phyloP scores from a whole-genome alignment of 2,113 vertebrate genomes.

The Ammodytes dubius region DNA sequence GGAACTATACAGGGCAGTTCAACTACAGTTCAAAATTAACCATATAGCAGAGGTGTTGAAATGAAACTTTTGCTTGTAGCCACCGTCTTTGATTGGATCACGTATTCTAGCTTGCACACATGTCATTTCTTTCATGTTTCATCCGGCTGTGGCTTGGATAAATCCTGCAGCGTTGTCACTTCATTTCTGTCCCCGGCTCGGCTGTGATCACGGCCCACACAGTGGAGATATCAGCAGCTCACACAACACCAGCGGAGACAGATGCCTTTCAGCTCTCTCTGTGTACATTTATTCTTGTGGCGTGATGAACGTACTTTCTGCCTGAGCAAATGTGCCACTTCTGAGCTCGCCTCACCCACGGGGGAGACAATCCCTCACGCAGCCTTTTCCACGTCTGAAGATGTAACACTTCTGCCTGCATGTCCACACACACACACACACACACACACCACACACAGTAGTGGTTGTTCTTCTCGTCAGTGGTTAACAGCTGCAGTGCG shows the following conservation, averaged over 20 bases:
- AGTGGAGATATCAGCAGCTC: slow-evolving; percentile 22
- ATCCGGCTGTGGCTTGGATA: not conserved
- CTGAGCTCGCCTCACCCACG: slow-evolving; percentile 29
- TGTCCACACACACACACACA: not conserved
- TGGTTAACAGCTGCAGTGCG: slow-evolving; percentile 12
- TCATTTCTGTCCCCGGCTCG: not conserved
- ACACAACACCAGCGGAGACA: slow-evolving; percentile 9
- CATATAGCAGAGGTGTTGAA: slow-evolving; percentile 21
- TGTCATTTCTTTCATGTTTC: slow-evolving; percentile 1
- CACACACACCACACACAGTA: not conserved
- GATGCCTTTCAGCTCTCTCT: slow-evolving; percentile 4
- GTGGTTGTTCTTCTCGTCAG: slow-evolving; percentile 21
- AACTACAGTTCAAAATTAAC: not conserved
- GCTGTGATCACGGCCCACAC: not conserved
- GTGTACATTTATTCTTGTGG: slow-evolving; percentile 10
- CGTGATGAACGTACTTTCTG: slow-evolving; percentile 37
- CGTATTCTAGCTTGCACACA: slow-evolving; percentile 5
- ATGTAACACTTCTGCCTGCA: slow-evolving; percentile 18
- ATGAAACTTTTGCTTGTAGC: slow-evolving; percentile 9
- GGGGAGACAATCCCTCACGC: slow-evolving; percentile 53
- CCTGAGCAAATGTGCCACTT: slow-evolving; percentile 41
- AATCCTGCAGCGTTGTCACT: slow-evolving; percentile 1
- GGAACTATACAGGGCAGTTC: not conserved
- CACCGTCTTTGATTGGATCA: not conserved
- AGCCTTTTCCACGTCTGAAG: slow-evolving; percentile 42